Evolutionary conservation across 2,113 vertebrate genomes (phyloP), one percentile per base, ranked within the genome.

Genomic region (Empidonax alnorum): DNA sequence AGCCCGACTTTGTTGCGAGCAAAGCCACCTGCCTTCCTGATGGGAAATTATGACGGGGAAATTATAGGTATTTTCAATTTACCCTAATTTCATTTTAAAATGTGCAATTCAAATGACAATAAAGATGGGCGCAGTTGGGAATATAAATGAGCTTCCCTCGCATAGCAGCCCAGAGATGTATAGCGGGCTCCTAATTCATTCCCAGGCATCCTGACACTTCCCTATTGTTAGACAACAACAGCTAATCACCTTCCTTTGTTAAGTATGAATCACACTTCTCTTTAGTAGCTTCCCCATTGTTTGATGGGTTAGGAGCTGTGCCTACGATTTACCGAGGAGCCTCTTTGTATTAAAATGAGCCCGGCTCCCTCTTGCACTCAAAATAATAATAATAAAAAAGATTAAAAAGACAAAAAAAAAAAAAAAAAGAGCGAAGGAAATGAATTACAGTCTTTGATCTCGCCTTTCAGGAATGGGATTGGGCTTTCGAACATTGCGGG

Each of bases 51-150:
- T 68, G 79, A 84, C 67, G 58, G 87, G 74, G 90, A 96, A 87
- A 91, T 92, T 93, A 95, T 72, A 84, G 95, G 94, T 92, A 95
- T 96, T 93, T 97, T 94, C 94, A 87, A 78, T 95, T 81, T 84
- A 66, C 76, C 87, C 96, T 90, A 88, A 59, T 95, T 95, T 96
- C 61, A 14, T 88, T 90, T 94, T 91, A 83, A 85, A 97, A 96
- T 84, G 95, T 27, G 17, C 93, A 92, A 94, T 92, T 96, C 92
- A 93, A 96, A 91, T 72, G 89, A 91, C 90, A 93, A 91, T 91
- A 92, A 96, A 96, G 96, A 92, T 49, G 77, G 44, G 49, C 12
- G 19, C 79, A 71, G 78, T 73, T 82, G 92, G 93, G 90, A 96
- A 94, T 76, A 90, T 75, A 96, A 91, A 82, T 55, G 86, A 95